These are phyloP conservation scores for Frankliniella fusca DNA, from an alignment of 2,888 invertebrate species.

Conservation along the genomic window DNA sequence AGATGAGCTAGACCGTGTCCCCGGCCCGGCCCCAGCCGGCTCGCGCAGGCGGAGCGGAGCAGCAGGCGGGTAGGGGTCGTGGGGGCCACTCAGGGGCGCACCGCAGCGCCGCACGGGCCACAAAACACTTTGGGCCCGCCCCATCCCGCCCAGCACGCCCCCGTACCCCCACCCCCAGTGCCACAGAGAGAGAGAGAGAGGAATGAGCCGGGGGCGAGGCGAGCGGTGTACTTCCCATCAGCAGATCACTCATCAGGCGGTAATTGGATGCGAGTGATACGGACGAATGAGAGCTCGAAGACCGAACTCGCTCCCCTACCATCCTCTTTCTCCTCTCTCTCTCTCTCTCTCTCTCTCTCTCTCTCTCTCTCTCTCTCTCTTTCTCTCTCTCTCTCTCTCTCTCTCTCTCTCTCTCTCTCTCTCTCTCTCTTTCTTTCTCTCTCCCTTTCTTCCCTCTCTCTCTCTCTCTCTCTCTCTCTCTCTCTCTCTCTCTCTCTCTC, in stretches of 20 bases:
- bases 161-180: no score
- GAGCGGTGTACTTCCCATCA: background rate
- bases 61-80: no score
- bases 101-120: no score
- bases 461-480: background rate
- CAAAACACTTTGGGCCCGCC: no score
- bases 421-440: background rate
- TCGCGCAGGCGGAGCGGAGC: no score
- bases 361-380: background rate
- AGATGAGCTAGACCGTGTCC: no score
- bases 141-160: no score
- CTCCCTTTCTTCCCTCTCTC: background rate
- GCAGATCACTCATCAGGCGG: slow-evolving; percentile 10
- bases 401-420: background rate
- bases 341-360: background rate
- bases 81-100: no score
- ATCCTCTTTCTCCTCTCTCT: no score
- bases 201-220: background rate
- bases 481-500: no score
- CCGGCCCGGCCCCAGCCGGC: no score
- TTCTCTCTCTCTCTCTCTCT: background rate
- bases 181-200: no score
- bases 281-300: background rate
- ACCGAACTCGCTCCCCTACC: background rate
- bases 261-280: background rate